These are phyloP conservation scores for Acanthaster planci DNA, from an alignment of 35 echinoderm and acorn worm genomes.

Conservation along the genomic window DNA sequence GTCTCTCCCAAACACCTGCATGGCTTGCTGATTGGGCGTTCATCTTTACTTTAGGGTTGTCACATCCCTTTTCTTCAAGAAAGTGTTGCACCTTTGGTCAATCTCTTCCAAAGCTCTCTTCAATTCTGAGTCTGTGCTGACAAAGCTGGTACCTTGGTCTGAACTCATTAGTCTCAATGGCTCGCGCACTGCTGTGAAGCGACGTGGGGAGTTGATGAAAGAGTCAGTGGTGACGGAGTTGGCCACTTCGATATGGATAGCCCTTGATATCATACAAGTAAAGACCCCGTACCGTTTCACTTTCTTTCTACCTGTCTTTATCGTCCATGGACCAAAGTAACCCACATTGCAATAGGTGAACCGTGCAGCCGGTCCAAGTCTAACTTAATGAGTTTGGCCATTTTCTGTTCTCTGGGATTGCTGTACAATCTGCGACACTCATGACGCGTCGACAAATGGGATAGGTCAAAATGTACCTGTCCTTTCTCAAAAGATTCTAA, in stretches of 20 bases:
- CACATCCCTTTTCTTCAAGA: constrained; percentile 40
- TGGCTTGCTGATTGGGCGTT: constrained; percentile 58
- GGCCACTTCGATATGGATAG: constrained; percentile 62
- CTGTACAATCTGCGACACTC: too few species aligned
- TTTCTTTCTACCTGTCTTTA: constrained; percentile 52
- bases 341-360: too few species aligned
- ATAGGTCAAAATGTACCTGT: too few species aligned
- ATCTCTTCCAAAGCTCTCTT: constrained; percentile 50
- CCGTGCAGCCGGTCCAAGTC: too few species aligned
- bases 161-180: constrained; percentile 43
- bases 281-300: constrained; percentile 66
- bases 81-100: constrained; percentile 46
- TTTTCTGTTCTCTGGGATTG: too few species aligned
- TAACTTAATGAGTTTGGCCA: too few species aligned
- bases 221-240: constrained; percentile 58
- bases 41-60: constrained; percentile 50
- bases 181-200: constrained; percentile 46
- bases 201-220: constrained; percentile 60
- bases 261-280: constrained; percentile 55
- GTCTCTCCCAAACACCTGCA: constrained; percentile 66
- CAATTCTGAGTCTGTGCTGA: constrained; percentile 61
- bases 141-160: constrained; percentile 68
- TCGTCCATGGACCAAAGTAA: background rate
- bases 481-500: too few species aligned
- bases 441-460: too few species aligned